Percentiles rank a stretch among this genome's conserved stretches.
These are phyloP conservation scores for Globia sparganii DNA, from an alignment of 2,888 invertebrate species.

Conservation along the genomic window DNA sequence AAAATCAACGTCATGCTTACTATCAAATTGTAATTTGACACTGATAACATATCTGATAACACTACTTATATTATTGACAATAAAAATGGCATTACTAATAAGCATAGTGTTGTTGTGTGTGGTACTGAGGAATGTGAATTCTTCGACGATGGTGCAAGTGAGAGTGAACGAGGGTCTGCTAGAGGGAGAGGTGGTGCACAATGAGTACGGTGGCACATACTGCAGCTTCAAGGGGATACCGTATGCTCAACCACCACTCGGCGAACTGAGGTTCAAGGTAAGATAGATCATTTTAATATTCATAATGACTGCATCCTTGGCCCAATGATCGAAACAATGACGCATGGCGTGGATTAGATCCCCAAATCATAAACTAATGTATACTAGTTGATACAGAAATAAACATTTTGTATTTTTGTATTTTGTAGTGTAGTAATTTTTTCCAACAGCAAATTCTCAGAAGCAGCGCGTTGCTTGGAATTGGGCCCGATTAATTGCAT, in stretches of 20 bases:
- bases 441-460: background rate
- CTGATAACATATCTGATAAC: background rate
- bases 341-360: background rate
- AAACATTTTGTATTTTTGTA: no score
- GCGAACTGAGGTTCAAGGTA: constrained; percentile 87
- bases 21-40: background rate
- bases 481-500: background rate
- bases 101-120: constrained; percentile 5
- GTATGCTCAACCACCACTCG: constrained; percentile 86
- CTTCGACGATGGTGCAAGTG: constrained; percentile 56
- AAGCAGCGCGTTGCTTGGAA: background rate
- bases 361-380: background rate
- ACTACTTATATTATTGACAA: background rate
- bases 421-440: background rate
- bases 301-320: background rate
- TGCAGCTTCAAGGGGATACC: constrained; percentile 84
- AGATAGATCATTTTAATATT: background rate
- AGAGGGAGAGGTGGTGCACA: constrained; percentile 69
- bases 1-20: background rate
- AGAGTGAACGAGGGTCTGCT: constrained; percentile 72
- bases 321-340: background rate
- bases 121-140: background rate
- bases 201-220: constrained; percentile 67
- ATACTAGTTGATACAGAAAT: no score
- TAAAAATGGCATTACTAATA: constrained; percentile 7